A percentile compares a stretch with the other conserved stretches of the same genome.
Conservation (phyloP, 2,888 invertebrate species). For the Heliconius aoede region DNA sequence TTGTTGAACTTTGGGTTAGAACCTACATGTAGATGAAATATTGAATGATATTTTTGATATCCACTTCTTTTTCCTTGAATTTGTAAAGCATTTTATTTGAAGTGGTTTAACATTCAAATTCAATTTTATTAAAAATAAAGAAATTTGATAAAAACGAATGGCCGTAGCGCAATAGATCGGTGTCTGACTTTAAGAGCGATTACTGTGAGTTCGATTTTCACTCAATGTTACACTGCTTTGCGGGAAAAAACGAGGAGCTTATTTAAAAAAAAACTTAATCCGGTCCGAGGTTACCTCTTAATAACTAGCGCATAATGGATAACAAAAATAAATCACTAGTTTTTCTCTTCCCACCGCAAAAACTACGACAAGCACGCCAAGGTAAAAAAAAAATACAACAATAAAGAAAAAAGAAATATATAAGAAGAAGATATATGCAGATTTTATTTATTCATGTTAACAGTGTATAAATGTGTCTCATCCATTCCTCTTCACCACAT, state of each 20-base stretch:
- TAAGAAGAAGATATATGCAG: conserved; percentile 29
- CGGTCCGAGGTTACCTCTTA: background rate
- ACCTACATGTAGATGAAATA: background rate
- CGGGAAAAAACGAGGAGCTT: no score
- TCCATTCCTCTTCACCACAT: conserved; percentile 52
- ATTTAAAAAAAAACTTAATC: no score
- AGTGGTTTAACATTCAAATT: no score
- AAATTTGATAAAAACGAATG: no score
- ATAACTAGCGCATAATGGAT: background rate
- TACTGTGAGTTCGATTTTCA: no score
- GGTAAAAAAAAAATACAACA: background rate
- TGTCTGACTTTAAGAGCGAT: no score
- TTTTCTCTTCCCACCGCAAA: background rate
- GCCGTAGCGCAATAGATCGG: no score
- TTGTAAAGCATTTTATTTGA: background rate
- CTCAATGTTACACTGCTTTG: background rate
- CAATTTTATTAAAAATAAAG: no score
- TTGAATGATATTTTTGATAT: background rate
- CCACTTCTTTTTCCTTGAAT: background rate
- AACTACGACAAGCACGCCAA: background rate
- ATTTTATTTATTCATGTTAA: conserved; percentile 39
- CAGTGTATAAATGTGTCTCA: conserved; percentile 40
- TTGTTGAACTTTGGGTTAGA: background rate
- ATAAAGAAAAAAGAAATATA: background rate
- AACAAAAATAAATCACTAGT: background rate